Evolutionary conservation across 2,888 invertebrate species (phyloP).

Genomic region (Parascotia fuliginaria): DNA sequence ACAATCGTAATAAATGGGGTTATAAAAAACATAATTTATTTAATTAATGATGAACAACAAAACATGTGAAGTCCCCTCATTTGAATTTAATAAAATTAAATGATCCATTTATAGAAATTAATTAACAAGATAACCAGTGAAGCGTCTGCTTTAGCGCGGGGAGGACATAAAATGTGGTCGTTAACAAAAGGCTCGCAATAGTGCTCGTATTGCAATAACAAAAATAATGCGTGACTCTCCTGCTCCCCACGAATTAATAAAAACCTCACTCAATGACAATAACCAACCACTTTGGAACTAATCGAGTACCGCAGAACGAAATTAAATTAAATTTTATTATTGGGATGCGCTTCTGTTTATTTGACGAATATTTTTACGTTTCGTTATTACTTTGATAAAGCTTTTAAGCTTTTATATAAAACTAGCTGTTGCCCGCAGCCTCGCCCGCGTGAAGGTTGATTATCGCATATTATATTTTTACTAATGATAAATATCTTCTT

Average conservation of each 20-base stretch:
- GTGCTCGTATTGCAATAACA: constrained; percentile 68
- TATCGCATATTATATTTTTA: no score
- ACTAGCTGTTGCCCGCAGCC: no score
- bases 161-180: constrained; percentile 16
- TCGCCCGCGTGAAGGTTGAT: no score
- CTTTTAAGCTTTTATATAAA: no score
- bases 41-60: constrained; percentile 56
- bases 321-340: constrained; percentile 72
- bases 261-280: constrained; percentile 82
- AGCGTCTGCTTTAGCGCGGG: constrained; percentile 64
- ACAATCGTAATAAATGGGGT: constrained; percentile 38
- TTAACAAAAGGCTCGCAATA: constrained; percentile 59
- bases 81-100: constrained; percentile 86
- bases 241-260: constrained; percentile 82
- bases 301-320: constrained; percentile 72
- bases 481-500: no score
- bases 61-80: constrained; percentile 74
- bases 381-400: no score
- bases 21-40: constrained; percentile 54
- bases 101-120: constrained; percentile 85
- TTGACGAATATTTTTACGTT: constrained; percentile 17
- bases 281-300: constrained; percentile 77
- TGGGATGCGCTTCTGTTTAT: constrained; percentile 54
- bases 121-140: constrained; percentile 82
- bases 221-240: constrained; percentile 74